Percentiles rank a stretch among this genome's conserved stretches.
Conservation (phyloP, 2,888 invertebrate genomes). For the Hydrotaea cyrtoneurina region DNA sequence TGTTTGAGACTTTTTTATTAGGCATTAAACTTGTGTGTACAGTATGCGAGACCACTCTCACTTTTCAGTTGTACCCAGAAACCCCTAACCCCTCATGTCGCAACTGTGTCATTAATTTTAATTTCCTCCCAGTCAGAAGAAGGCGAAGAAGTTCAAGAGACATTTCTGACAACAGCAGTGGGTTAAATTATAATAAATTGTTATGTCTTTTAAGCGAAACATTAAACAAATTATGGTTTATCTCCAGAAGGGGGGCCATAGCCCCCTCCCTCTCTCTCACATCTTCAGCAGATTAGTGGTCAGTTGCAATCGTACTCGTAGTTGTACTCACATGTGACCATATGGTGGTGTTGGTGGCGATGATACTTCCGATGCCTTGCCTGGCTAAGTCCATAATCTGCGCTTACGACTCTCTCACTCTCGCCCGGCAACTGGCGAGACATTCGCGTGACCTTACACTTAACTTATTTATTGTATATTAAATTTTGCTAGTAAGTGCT, state of each 20-base stretch:
- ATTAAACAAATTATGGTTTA: constrained; percentile 26
- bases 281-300: background rate
- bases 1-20: too few species aligned
- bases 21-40: too few species aligned
- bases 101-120: constrained; percentile 35
- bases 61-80: background rate
- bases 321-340: background rate
- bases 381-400: constrained; percentile 22
- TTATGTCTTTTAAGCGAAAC: constrained; percentile 28
- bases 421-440: too few species aligned
- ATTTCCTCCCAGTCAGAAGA: background rate
- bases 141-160: background rate
- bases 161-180: constrained; percentile 16
- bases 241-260: background rate
- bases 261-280: background rate
- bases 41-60: background rate
- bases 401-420: constrained; percentile 2
- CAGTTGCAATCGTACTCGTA: background rate
- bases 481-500: constrained; percentile 3
- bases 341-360: background rate
- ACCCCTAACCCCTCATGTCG: background rate
- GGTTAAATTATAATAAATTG: constrained; percentile 39
- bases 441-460: constrained; percentile 33
- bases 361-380: background rate
- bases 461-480: constrained; percentile 40